Conservation (phyloP, 2,113 vertebrate genomes). For the Hypanus sabinus region DNA sequence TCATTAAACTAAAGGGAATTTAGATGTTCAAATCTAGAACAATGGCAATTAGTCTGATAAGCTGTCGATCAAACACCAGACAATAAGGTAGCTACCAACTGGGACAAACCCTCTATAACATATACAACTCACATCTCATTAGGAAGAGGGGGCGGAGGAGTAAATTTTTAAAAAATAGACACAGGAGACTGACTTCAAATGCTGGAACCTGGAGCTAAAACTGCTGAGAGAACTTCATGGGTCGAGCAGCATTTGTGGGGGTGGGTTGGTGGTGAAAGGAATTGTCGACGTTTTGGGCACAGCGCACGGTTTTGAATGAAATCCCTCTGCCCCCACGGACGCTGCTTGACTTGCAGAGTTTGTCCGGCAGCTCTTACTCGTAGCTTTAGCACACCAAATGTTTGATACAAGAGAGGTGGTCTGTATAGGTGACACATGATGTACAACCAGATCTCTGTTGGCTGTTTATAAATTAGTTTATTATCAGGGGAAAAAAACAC, state of each 20-base stretch:
- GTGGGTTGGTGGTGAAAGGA: too few species aligned
- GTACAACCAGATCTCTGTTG: neutral
- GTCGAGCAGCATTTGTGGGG: too few species aligned
- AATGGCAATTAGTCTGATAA: too few species aligned
- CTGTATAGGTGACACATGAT: neutral
- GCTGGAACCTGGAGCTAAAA: too few species aligned
- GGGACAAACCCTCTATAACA: neutral
- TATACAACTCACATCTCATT: neutral
- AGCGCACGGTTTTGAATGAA: too few species aligned
- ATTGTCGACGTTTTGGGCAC: too few species aligned
- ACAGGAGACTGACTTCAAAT: too few species aligned
- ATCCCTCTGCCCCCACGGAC: too few species aligned
- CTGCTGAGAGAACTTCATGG: too few species aligned
- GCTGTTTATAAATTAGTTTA: neutral
- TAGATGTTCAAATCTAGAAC: neutral
- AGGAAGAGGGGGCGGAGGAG: neutral
- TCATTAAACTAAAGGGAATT: neutral
- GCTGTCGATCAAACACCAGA: too few species aligned
- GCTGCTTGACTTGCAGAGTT: too few species aligned
- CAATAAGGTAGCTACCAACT: neutral
- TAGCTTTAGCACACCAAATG: neutral
- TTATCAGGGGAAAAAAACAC: neutral
- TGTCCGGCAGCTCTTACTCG: too few species aligned
- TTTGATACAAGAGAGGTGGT: neutral
- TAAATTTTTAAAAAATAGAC: neutral